Percentiles rank a stretch among this genome's conserved stretches.
Conservation (phyloP, 2,888 invertebrate species). For the Nemapogon koenigi region DNA sequence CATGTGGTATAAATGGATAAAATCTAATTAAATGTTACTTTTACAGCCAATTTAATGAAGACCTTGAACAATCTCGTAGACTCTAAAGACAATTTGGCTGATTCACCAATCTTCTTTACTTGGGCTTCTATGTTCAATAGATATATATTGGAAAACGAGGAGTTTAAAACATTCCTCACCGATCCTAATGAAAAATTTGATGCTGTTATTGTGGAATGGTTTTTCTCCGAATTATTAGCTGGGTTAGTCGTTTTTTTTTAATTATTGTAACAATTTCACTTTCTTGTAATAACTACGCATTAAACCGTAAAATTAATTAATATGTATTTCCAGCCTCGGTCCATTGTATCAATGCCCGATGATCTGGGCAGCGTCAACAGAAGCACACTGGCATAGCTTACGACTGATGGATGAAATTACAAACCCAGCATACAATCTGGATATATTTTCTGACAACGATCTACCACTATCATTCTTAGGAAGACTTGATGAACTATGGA, state of each 20-base stretch:
- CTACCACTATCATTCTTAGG: slow-evolving; percentile 30
- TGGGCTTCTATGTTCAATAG: background rate
- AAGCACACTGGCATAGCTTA: slow-evolving; percentile 26
- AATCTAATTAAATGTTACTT: too few relatives aligned
- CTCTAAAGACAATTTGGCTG: background rate
- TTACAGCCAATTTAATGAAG: too few relatives aligned
- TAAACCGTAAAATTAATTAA: background rate
- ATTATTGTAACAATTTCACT: background rate
- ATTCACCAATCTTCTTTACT: background rate
- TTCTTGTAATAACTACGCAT: background rate
- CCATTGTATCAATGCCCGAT: slow-evolving; percentile 31
- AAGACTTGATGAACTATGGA: slow-evolving; percentile 20
- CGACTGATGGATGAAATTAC: slow-evolving; percentile 28
- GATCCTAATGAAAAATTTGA: slow-evolving; percentile 28
- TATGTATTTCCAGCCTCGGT: slow-evolving; percentile 25
- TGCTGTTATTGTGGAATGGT: slow-evolving; percentile 32
- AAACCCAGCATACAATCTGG: slow-evolving; percentile 30
- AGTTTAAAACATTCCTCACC: slow-evolving; percentile 14
- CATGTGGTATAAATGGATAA: too few relatives aligned
- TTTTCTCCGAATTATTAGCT: slow-evolving; percentile 27
- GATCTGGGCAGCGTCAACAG: slow-evolving; percentile 32
- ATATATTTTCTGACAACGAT: slow-evolving; percentile 19
- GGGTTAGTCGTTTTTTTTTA: slow-evolving; percentile 24
- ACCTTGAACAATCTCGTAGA: too few relatives aligned
- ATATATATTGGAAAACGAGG: background rate